phyloP scores from a whole-genome alignment of 1,140 invertebrate species.

The Glomeris maerens region DNA sequence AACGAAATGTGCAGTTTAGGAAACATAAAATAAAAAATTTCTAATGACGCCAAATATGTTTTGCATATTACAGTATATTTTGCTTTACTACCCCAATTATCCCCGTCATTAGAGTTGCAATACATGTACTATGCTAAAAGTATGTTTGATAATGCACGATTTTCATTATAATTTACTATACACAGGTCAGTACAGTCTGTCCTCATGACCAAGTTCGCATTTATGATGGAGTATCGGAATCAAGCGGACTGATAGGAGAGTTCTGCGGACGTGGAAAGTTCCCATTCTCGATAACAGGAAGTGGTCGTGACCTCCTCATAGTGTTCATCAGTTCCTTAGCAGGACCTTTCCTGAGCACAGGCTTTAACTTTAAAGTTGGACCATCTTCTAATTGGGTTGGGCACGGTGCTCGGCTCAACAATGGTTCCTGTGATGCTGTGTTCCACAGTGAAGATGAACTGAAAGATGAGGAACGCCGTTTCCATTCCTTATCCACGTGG shows the following conservation, averaged over 20 bases:
- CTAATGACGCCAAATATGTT: no score
- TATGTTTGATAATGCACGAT: no score
- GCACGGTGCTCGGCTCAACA: neutral
- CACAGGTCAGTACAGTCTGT: constrained; percentile 60
- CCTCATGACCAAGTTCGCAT: constrained; percentile 78
- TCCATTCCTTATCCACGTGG: constrained; percentile 67
- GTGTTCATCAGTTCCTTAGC: constrained; percentile 81
- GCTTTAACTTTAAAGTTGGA: constrained; percentile 56
- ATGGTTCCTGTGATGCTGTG: constrained; percentile 6
- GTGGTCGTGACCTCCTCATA: constrained; percentile 72
- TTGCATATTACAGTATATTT: no score
- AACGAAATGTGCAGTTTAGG: no score
- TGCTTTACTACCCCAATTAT: no score
- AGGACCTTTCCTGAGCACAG: constrained; percentile 68
- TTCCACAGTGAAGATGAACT: constrained; percentile 1
- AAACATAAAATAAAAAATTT: no score
- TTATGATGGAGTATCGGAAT: constrained; percentile 78
- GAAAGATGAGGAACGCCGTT: neutral
- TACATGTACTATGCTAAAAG: no score
- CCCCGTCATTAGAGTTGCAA: no score
- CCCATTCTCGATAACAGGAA: constrained; percentile 83
- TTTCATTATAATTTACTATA: constrained; percentile 32
- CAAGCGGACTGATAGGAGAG: constrained; percentile 68
- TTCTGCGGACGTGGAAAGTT: constrained; percentile 89
- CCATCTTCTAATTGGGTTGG: constrained; percentile 3